Base-by-base conservation (phyloP, 2,113 vertebrate species). In the Agapornis roseicollis region DNA sequence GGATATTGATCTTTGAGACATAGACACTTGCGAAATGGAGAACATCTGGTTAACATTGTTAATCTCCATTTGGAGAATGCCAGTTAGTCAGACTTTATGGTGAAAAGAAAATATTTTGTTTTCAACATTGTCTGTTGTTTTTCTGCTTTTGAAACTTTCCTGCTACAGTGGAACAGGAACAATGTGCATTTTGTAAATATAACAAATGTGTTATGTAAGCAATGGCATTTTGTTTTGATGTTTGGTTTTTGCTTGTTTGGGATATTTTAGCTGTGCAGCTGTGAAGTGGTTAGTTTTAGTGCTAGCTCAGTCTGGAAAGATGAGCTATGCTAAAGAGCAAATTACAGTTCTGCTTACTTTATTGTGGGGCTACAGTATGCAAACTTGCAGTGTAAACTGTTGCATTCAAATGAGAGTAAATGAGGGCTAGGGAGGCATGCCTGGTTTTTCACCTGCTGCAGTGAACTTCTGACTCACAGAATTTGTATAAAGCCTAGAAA, bases 371-470 rank as follows among this genome's bases (percentile, higher is more conserved):
- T 90, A 7, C 37, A 56, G 28, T 65, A 81, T 90, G 82, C 39
- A 85, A 85, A 90, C 41, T 94, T 52, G 74, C 77, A 70, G 64
- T n/a, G 66, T 72, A 92, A 96, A 94, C 50, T 78, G n/a, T 80
- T 95, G 88, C 88, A 94, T 95, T 94, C 68, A 95, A 66, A 94
- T 91, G 65, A 81, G 73, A 69, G 85, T 91, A 97, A 89, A 85
- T 50, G 42, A 93, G 55, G 25, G 44, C n/a, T 46, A 24, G 64
- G 52, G 77, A 86, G 31, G 78, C 58, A 88, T 94, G 87, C 60
- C 69, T 93, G 77, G 50, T 83, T 93, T 94, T 97, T 95, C 91
- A 97, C 96, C 96, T 97, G 92, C 91, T 93, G 90, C 80, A 94
- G 83, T 97, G 91, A 97, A 94, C 91, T 95, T 94, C 84, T 95